Base-by-base conservation (phyloP, 2,888 invertebrate species). In the Dynastes maya region DNA sequence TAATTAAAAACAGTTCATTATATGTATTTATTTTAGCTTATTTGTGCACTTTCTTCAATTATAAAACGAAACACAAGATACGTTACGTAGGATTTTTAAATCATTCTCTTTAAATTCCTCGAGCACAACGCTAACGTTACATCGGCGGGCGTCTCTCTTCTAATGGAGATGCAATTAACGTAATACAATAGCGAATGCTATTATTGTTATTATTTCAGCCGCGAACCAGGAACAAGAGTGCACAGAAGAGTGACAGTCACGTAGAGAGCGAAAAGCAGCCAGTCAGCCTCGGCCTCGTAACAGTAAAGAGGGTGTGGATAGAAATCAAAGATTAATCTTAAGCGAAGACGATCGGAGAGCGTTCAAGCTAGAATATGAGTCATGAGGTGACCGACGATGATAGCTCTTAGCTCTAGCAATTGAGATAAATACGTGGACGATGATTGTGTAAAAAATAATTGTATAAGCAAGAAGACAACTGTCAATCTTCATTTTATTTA, bases 301-400 rank as follows among this genome's bases (percentile, higher is more conserved):
- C 76, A 76, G 58, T 67, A 67, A 77, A 77, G 68, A 77, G 76
- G 76, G 76, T 77, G 76, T 68, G 76, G 65, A 45, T 37, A 77
- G 67, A 77, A 77, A 67, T 77, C 67, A 64, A 77, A 77, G 76
- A 77, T 77, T 77, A 77, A 77, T 77, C 58, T 58, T 68, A 77
- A 77, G 67, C 76, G 68, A 68, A 22, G 67, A 65, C 67, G 58
- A 40, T 58, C 76, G 27, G 3, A 75, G 68, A 68, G 68, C 4
- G 68, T 68, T 68, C 68, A 51, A 27, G 11, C 8, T 11, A 11
- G 27, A 68, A 68, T 51, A 51, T 68, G 68, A 68, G 51, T 68
- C 68, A 68, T 29, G 51, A 49, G 13, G 51, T 68, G 51, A 51
- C 49, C 29, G 11, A 68, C 27, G 22, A 29, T 51, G 68, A 53